phyloP scores from a whole-genome alignment of 2,797 vertebrate species.

The Acanthurus lineatus region DNA sequence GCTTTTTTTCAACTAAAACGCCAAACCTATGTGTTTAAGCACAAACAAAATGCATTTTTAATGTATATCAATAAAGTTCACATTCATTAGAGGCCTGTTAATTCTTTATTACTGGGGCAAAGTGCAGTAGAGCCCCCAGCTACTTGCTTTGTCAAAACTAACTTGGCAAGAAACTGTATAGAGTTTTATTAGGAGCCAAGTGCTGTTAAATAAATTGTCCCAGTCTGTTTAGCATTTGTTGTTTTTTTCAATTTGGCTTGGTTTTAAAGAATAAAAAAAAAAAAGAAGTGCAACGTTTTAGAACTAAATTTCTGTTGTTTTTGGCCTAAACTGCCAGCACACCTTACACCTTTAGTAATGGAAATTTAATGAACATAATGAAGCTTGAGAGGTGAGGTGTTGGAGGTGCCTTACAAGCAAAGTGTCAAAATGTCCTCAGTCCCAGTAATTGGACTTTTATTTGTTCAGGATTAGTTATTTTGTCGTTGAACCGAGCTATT shows the following conservation, averaged over 20 bases:
- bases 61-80: constrained; percentile 25
- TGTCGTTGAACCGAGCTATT: constrained; percentile 50
- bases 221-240: constrained; percentile 38
- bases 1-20: constrained; percentile 8
- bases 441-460: constrained; percentile 61
- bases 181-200: constrained; percentile 49
- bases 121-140: constrained; percentile 25
- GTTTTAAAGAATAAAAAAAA: constrained; percentile 54
- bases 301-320: constrained; percentile 59
- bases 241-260: constrained; percentile 45
- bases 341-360: constrained; percentile 43
- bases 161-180: constrained; percentile 38
- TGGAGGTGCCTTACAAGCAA: constrained; percentile 36
- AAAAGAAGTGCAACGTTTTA: constrained; percentile 56
- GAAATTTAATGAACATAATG: constrained; percentile 57
- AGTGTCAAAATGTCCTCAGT: constrained; percentile 56
- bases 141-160: constrained; percentile 37
- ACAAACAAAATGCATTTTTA: constrained; percentile 18
- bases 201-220: constrained; percentile 51
- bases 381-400: constrained; percentile 37
- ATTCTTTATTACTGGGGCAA: constrained; percentile 29
- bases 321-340: constrained; percentile 49
- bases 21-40: not conserved
- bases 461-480: constrained; percentile 53
- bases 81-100: constrained; percentile 12